Evolutionary conservation across 2,113 vertebrate species (phyloP).

Genomic region (Panurus biarmicus): DNA sequence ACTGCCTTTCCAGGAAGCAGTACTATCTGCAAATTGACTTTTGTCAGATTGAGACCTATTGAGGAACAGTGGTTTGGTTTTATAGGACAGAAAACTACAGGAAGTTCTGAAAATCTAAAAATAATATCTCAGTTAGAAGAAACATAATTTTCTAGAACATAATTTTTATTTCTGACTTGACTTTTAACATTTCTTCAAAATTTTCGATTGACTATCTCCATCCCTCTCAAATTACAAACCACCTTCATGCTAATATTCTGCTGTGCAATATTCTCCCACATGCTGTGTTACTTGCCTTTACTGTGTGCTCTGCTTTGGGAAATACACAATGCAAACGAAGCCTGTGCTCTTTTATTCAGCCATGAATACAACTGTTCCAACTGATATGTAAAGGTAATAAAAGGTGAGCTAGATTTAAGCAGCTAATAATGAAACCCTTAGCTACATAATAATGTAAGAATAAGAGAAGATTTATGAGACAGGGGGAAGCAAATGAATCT

Average conservation of each 20-base stretch:
- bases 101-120: background rate
- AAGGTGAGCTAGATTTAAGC: background rate
- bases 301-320: background rate
- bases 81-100: background rate
- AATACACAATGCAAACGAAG: background rate
- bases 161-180: background rate
- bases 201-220: background rate
- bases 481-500: background rate
- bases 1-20: background rate
- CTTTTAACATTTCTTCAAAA: background rate
- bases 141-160: too few species aligned
- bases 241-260: background rate
- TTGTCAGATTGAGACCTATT: background rate
- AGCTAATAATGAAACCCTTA: background rate
- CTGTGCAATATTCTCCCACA: background rate
- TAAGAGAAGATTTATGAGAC: background rate
- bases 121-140: background rate
- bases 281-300: background rate
- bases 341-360: background rate
- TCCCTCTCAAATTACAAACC: background rate
- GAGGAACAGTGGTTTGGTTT: background rate
- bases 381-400: background rate
- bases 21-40: background rate
- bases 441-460: background rate
- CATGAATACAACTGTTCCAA: background rate